These are phyloP conservation scores for Lasius platythorax DNA, from an alignment of 2,888 invertebrate species.

Conservation along the genomic window DNA sequence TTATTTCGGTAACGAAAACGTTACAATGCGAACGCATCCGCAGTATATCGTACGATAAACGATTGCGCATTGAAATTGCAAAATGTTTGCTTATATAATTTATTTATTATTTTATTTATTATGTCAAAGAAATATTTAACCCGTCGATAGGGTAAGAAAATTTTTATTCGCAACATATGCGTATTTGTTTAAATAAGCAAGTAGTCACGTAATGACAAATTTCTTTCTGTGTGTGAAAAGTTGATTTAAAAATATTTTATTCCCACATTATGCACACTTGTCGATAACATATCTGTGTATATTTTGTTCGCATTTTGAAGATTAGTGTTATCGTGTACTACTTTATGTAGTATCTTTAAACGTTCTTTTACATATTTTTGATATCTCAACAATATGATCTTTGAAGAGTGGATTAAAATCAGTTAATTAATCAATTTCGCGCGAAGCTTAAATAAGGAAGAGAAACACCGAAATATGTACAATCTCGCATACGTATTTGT, in stretches of 20 bases:
- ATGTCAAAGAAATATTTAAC: neutral
- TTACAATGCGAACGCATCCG: neutral
- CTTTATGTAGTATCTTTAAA: neutral
- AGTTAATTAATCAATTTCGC: neutral
- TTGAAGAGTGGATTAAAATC: neutral
- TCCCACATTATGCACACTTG: neutral
- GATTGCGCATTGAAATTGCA: neutral
- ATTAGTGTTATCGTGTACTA: neutral
- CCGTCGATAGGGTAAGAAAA: neutral
- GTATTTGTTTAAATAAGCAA: neutral
- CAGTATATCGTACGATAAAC: neutral
- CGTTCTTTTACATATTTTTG: neutral
- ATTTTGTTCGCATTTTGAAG: too few species aligned
- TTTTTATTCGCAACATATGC: neutral
- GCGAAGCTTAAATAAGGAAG: neutral
- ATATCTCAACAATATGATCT: neutral
- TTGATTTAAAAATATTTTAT: constrained; percentile 16
- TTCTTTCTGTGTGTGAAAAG: neutral
- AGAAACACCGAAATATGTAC: neutral
- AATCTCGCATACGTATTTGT: neutral
- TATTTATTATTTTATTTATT: neutral
- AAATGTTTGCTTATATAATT: neutral
- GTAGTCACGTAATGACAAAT: neutral
- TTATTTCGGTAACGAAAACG: constrained; percentile 14
- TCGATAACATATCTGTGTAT: too few species aligned